These are phyloP conservation scores for Aix galericulata DNA, from an alignment of 2,113 vertebrate species.

Conservation along the genomic window DNA sequence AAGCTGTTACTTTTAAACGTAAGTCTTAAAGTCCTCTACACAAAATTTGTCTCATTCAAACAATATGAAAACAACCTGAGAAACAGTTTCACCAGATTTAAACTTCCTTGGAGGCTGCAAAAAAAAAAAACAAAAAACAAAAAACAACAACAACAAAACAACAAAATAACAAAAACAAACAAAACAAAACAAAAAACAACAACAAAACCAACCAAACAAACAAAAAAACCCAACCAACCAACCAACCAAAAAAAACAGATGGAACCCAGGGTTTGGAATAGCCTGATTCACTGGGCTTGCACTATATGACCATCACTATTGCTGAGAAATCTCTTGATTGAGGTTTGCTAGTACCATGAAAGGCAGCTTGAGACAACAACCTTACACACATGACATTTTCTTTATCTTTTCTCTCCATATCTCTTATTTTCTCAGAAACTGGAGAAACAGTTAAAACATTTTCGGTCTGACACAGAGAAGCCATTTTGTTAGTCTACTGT, in stretches of 20 bases:
- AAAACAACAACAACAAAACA: too few species aligned
- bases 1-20: not conserved
- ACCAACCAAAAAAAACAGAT: not conserved
- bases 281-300: not conserved
- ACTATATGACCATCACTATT: rapidly evolving
- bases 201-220: too few species aligned
- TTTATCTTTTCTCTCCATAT: not conserved
- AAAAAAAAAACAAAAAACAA: too few species aligned
- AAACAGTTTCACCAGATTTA: not conserved
- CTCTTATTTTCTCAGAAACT: not conserved
- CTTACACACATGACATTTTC: not conserved
- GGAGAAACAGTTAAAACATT: not conserved
- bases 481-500: not conserved
- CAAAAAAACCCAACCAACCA: too few species aligned
- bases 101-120: not conserved
- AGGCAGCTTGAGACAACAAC: not conserved
- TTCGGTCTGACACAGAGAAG: not conserved
- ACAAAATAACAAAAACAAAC: too few species aligned
- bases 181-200: too few species aligned
- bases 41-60: not conserved
- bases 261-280: not conserved
- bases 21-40: not conserved
- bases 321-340: not conserved
- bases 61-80: not conserved
- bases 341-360: not conserved